Percentiles rank a stretch among this genome's conserved stretches.
These are phyloP conservation scores for Tubulanus polymorphus DNA, from an alignment of 2,888 invertebrate species.

Conservation along the genomic window DNA sequence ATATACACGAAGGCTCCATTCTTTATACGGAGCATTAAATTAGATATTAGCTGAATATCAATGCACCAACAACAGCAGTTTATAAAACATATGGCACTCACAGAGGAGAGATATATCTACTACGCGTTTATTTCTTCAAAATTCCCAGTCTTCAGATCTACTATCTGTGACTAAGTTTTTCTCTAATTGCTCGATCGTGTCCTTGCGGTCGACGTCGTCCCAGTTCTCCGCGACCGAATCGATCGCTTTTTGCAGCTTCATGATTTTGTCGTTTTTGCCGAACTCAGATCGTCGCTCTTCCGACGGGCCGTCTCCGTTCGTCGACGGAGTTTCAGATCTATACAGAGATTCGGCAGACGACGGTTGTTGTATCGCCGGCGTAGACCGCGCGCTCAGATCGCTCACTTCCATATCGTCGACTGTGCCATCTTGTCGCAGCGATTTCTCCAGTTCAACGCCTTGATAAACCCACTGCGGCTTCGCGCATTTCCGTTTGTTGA, in stretches of 20 bases:
- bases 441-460: constrained; percentile 57
- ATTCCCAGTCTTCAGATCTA: constrained; percentile 36
- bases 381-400: neutral
- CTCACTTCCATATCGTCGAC: neutral
- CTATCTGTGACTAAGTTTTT: constrained; percentile 29
- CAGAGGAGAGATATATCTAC: neutral
- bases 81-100: too few relatives aligned
- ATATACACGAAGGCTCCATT: too few relatives aligned
- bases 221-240: constrained; percentile 31
- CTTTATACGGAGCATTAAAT: too few relatives aligned
- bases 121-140: constrained; percentile 20
- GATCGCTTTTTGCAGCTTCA: constrained; percentile 29
- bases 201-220: constrained; percentile 31
- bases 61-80: too few relatives aligned
- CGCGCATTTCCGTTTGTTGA: constrained; percentile 74
- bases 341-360: neutral
- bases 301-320: constrained; percentile 11
- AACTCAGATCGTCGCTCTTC: constrained; percentile 15
- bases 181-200: constrained; percentile 36
- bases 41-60: too few relatives aligned
- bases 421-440: constrained; percentile 8
- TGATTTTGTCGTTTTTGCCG: constrained; percentile 32
- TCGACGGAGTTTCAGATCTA: neutral
- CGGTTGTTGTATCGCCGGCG: too few relatives aligned
- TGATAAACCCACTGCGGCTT: constrained; percentile 98